Evolutionary conservation across 2,888 invertebrate genomes (phyloP).

Genomic region (Ecdyonurus torrentis): DNA sequence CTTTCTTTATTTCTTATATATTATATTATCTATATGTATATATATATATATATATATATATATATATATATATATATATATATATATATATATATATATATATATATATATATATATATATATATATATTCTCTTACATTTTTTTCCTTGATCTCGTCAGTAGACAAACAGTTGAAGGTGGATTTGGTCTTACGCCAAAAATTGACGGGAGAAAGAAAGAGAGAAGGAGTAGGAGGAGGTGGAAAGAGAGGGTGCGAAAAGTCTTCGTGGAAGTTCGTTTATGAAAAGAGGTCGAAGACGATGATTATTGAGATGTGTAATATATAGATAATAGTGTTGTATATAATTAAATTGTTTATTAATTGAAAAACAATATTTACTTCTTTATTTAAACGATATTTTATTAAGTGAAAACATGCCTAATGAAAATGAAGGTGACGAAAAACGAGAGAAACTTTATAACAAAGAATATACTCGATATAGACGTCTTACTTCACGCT

Average conservation of each 20-base stretch:
- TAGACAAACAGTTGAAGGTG: not conserved
- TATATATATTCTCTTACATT: not conserved
- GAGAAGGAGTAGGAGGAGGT: not conserved
- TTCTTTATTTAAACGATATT: not conserved
- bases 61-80: too few relatives aligned
- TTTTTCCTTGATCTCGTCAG: not conserved
- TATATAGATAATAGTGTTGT: not conserved
- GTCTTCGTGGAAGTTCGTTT: not conserved
- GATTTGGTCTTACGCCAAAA: not conserved
- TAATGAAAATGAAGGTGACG: not conserved
- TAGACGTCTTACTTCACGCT: slow-evolving; percentile 47
- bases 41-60: too few relatives aligned
- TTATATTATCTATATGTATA: too few relatives aligned
- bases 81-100: too few relatives aligned
- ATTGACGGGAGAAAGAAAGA: not conserved
- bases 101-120: too few relatives aligned
- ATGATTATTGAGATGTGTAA: not conserved
- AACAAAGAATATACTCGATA: slow-evolving; percentile 51
- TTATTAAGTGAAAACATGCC: not conserved
- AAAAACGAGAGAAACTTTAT: slow-evolving; percentile 29
- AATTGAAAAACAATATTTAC: not conserved
- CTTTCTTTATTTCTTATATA: not conserved
- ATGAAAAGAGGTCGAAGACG: not conserved
- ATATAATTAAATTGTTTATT: not conserved
- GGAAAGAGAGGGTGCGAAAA: not conserved